phyloP scores from a whole-genome alignment of 2,888 invertebrate genomes.

The Agrilus mali region DNA sequence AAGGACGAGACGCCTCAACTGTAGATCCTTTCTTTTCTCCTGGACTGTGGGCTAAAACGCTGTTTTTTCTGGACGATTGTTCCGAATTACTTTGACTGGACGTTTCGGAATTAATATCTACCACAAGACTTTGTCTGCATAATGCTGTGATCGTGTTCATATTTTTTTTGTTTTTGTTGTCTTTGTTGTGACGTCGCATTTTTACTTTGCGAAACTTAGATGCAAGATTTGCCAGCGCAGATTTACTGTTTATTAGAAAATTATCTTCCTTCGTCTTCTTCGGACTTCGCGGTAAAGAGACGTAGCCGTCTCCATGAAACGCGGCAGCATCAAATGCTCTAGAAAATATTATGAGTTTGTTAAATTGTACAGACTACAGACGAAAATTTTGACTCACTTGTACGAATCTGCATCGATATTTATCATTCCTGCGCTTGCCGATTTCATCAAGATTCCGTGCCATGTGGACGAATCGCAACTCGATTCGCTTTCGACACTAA shows the following conservation, averaged over 20 bases:
- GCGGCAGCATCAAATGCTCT: constrained; percentile 34
- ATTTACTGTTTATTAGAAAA: constrained; percentile 26
- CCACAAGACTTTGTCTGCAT: constrained; percentile 63
- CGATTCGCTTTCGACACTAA: constrained; percentile 51
- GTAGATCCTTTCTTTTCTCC: no score
- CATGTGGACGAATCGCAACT: constrained; percentile 28
- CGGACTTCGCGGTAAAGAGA: constrained; percentile 37
- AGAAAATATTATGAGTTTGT: no score
- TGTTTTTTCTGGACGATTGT: background rate
- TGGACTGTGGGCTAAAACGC: no score
- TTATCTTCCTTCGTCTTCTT: constrained; percentile 24
- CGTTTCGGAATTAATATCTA: constrained; percentile 36
- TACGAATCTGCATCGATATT: constrained; percentile 50
- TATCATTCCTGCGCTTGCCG: constrained; percentile 68
- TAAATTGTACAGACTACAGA: no score
- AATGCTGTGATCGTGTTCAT: constrained; percentile 54
- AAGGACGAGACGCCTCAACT: no score
- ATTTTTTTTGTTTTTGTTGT: constrained; percentile 21
- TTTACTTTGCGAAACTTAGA: constrained; percentile 47
- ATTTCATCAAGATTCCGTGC: constrained; percentile 48
- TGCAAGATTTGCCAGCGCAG: constrained; percentile 43
- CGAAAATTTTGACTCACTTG: constrained; percentile 20
- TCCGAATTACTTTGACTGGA: constrained; percentile 1
- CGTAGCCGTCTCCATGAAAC: constrained; percentile 35
- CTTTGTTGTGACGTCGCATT: constrained; percentile 31